These are phyloP conservation scores for Meiosimyza platycephala DNA, from an alignment of 2,888 invertebrate species.

Conservation along the genomic window DNA sequence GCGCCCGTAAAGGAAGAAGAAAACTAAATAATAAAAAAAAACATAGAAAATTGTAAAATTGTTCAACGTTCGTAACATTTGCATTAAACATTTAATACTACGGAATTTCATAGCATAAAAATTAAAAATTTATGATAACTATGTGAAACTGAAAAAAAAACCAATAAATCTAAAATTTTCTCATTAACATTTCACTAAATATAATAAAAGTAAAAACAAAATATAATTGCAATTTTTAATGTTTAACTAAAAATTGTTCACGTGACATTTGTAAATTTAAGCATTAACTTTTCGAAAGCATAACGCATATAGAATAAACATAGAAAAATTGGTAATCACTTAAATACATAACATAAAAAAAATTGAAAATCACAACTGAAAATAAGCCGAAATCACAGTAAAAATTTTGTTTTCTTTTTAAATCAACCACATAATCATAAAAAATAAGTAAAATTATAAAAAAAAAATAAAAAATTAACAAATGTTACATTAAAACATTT, in stretches of 20 bases:
- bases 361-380: not conserved
- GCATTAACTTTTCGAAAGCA: not conserved
- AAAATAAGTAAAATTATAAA: constrained; percentile 13
- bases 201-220: too few relatives aligned
- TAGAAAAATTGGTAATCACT: constrained; percentile 3
- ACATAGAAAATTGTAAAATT: too few relatives aligned
- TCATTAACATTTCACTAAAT: too few relatives aligned
- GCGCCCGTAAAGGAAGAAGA: too few relatives aligned
- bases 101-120: too few relatives aligned
- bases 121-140: too few relatives aligned
- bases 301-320: constrained; percentile 4
- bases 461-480: not conserved
- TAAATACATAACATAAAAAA: constrained; percentile 13
- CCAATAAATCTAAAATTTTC: too few relatives aligned
- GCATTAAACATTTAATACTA: too few relatives aligned
- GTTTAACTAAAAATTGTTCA: not conserved
- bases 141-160: too few relatives aligned
- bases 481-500: not conserved
- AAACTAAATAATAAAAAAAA: too few relatives aligned
- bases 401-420: not conserved
- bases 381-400: not conserved
- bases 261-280: constrained; percentile 23
- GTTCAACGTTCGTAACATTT: constrained; percentile 5
- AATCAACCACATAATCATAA: constrained; percentile 31
- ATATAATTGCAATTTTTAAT: not conserved